These are phyloP conservation scores for Coenobita brevimanus DNA, from an alignment of 1,140 invertebrate species.

Conservation along the genomic window DNA sequence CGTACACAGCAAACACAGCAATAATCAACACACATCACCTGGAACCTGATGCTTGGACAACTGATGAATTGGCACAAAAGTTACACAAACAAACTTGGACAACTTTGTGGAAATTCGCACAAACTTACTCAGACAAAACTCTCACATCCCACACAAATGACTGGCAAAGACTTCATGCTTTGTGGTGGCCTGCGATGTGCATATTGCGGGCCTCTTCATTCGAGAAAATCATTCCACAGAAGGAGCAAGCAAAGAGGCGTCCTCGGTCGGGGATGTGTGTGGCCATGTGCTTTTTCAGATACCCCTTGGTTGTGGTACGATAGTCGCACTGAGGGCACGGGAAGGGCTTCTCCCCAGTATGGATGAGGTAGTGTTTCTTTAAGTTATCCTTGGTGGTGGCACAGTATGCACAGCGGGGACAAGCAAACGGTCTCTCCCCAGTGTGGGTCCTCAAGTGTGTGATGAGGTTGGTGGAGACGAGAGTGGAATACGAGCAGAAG, in stretches of 20 bases:
- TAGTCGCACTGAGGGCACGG: conserved; percentile 23
- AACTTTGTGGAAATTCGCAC: too few relatives aligned
- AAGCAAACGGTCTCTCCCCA: conserved; percentile 44
- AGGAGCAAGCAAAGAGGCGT: not conserved
- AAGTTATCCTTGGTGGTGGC: conserved; percentile 43
- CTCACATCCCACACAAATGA: too few relatives aligned
- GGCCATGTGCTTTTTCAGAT: conserved; percentile 37
- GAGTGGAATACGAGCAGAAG: conserved; percentile 37
- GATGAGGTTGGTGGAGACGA: conserved; percentile 34
- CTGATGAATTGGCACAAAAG: too few relatives aligned
- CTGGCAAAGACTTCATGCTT: not conserved
- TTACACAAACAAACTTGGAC: too few relatives aligned
- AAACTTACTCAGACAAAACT: too few relatives aligned
- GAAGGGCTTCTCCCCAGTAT: conserved; percentile 41
- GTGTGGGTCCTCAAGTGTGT: conserved; percentile 46
- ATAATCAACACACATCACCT: too few relatives aligned
- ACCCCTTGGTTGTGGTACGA: conserved; percentile 28
- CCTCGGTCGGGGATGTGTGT: not conserved
- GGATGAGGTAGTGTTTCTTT: conserved; percentile 43
- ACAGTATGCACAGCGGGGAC: conserved; percentile 39
- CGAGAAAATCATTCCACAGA: conserved; percentile 1
- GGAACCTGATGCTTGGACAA: too few relatives aligned
- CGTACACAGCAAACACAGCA: too few relatives aligned
- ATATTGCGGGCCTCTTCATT: not conserved
- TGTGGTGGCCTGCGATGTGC: conserved; percentile 14